Percentiles rank a stretch among this genome's conserved stretches.
Conservation (phyloP, 1,140 invertebrate species). For the Zaprionus africanus region DNA sequence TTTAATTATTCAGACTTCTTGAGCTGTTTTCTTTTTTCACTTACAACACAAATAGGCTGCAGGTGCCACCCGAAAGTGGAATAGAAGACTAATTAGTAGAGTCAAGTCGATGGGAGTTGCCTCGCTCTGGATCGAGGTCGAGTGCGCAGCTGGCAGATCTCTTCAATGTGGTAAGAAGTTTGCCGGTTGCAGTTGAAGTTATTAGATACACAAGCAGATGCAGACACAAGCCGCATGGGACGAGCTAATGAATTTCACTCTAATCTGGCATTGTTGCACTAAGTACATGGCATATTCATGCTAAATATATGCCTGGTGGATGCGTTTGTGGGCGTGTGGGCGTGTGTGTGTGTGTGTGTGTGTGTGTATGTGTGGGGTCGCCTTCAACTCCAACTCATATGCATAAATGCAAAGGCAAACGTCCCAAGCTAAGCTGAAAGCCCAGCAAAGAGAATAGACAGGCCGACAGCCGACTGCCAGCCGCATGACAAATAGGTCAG, state of each 20-base stretch:
- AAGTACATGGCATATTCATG: conserved; percentile 82
- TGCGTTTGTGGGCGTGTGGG: not conserved
- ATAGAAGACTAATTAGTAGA: not conserved
- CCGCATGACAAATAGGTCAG: conserved; percentile 69
- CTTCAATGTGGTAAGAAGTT: not conserved
- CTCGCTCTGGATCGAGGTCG: too few species aligned
- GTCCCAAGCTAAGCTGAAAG: conserved; percentile 24
- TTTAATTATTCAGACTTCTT: conserved; percentile 54
- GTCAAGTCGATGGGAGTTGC: not conserved
- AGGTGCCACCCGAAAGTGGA: not conserved
- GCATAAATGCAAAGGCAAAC: conserved; percentile 65
- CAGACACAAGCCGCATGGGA: conserved; percentile 43
- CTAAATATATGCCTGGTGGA: conserved; percentile 58
- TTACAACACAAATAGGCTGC: conserved; percentile 6
- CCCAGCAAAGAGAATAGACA: conserved; percentile 32
- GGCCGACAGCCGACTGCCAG: conserved; percentile 26
- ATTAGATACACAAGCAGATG: conserved; percentile 33
- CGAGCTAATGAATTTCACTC: conserved; percentile 79
- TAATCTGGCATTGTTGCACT: conserved; percentile 81
- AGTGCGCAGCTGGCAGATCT: too few species aligned
- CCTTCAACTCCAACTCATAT: conserved; percentile 61
- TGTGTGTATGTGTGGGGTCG: conserved; percentile 7
- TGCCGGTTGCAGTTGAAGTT: conserved; percentile 38
- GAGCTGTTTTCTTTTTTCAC: conserved; percentile 11
- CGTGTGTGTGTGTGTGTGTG: not conserved